Evolutionary conservation across 2,888 invertebrate genomes (phyloP).

Genomic region (Aphodius sticticus): DNA sequence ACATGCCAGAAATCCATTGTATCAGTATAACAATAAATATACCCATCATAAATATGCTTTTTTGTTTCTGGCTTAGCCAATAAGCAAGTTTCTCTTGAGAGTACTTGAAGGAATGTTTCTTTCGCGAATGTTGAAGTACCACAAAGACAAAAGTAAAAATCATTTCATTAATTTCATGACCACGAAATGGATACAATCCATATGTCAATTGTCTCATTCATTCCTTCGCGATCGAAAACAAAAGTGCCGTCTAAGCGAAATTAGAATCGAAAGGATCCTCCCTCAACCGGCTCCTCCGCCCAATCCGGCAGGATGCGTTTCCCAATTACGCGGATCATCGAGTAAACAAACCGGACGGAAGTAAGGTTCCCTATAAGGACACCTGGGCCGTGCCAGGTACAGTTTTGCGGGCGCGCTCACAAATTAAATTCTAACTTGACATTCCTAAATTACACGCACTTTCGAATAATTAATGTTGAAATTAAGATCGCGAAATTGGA

Average conservation of each 20-base stretch:
- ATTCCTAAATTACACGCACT: constrained; percentile 46
- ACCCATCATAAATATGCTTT: not conserved
- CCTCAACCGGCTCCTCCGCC: not conserved
- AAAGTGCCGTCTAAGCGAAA: not conserved
- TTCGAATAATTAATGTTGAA: constrained; percentile 42
- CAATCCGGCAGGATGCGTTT: not conserved
- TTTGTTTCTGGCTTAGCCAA: too few relatives aligned
- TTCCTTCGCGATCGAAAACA: not conserved
- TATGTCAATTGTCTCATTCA: not conserved
- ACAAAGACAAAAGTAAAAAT: too few relatives aligned
- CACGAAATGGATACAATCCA: too few relatives aligned
- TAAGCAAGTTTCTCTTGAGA: too few relatives aligned
- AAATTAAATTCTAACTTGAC: constrained; percentile 48
- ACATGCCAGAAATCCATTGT: not conserved
- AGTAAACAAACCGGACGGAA: not conserved
- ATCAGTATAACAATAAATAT: constrained; percentile 5
- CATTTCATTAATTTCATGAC: too few relatives aligned
- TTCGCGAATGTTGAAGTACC: too few relatives aligned
- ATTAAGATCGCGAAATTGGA: constrained; percentile 37
- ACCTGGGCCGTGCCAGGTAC: not conserved
- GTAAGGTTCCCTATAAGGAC: not conserved
- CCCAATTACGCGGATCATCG: not conserved
- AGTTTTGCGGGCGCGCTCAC: constrained; percentile 22
- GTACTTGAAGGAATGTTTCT: too few relatives aligned
- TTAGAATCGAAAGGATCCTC: not conserved